Conservation (phyloP, 2,888 invertebrate genomes). For the Yponomeuta evonymella region DNA sequence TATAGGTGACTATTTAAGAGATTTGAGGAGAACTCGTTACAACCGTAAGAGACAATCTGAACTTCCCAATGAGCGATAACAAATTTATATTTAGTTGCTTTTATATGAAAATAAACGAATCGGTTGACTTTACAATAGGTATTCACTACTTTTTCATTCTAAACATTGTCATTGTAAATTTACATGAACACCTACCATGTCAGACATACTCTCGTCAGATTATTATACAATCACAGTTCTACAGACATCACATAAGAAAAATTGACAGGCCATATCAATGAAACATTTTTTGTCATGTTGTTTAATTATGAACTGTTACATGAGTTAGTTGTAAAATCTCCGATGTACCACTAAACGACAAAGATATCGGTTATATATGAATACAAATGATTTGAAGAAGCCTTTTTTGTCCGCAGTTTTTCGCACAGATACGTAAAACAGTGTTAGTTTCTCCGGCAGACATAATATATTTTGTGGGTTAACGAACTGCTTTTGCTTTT, state of each 20-base stretch:
- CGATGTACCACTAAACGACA: not conserved
- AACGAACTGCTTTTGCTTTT: conserved; percentile 55
- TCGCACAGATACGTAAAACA: not conserved
- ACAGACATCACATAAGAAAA: not conserved
- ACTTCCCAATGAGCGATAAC: not conserved
- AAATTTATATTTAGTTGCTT: not conserved
- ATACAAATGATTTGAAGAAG: not conserved
- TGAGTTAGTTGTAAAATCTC: not conserved
- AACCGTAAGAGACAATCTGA: not conserved
- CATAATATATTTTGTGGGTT: conserved; percentile 38
- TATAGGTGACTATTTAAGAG: not conserved
- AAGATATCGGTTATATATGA: not conserved
- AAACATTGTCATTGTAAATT: not conserved
- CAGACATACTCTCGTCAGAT: not conserved
- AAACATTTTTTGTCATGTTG: conserved; percentile 8
- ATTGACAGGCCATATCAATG: not conserved
- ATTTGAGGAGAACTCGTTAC: not conserved
- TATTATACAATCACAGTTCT: not conserved
- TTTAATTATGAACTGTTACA: not conserved
- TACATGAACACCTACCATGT: not conserved
- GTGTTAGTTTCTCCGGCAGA: not conserved
- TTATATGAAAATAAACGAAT: not conserved
- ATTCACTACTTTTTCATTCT: not conserved
- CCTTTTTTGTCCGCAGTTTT: not conserved
- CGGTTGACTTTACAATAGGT: not conserved